phyloP scores from a whole-genome alignment of 1,140 invertebrate species.

The Himalopsyche phryganea region DNA sequence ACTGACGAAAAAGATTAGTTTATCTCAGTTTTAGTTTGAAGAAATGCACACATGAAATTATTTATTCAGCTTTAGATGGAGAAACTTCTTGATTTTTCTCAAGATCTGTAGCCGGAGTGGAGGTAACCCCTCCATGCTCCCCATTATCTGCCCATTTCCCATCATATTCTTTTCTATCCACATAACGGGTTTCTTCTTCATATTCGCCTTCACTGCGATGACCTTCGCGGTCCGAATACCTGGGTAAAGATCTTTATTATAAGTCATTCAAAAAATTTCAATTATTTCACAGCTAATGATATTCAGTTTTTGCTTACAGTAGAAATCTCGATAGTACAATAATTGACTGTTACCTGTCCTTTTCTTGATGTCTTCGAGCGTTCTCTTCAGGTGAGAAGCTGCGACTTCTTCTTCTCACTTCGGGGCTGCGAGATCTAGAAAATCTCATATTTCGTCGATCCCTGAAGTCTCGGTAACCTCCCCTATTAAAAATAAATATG shows the following conservation, averaged over 20 bases:
- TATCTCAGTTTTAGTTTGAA: no score
- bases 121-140: constrained; percentile 36
- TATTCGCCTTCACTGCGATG: constrained; percentile 70
- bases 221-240: constrained; percentile 58
- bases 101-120: constrained; percentile 43
- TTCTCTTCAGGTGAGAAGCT: constrained; percentile 60
- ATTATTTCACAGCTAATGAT: no score
- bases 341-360: constrained; percentile 42
- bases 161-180: constrained; percentile 57
- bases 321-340: no score
- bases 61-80: constrained; percentile 35
- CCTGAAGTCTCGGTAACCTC: constrained; percentile 63
- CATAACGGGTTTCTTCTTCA: constrained; percentile 62
- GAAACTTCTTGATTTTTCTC: constrained; percentile 38
- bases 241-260: constrained; percentile 5
- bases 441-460: constrained; percentile 56
- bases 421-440: constrained; percentile 49
- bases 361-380: constrained; percentile 49
- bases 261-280: no score
- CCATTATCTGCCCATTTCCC: constrained; percentile 59
- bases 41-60: no score
- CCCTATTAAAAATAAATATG: constrained; percentile 37
- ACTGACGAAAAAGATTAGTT: no score
- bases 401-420: constrained; percentile 48
- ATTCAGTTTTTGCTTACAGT: no score